phyloP scores from a whole-genome alignment of 2,797 vertebrate genomes.

The Myotis myotis region DNA sequence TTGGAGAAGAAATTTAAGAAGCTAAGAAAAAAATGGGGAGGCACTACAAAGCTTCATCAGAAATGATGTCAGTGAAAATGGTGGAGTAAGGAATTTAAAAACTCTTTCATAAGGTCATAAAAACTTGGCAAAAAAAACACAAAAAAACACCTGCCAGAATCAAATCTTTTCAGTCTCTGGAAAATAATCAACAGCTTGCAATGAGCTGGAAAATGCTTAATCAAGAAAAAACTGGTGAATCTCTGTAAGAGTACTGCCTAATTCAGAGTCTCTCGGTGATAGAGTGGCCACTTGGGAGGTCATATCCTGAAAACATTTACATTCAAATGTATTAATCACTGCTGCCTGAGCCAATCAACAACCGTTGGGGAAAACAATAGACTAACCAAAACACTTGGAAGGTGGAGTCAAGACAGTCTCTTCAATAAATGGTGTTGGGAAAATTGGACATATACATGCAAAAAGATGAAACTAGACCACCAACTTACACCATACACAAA shows the following conservation, averaged over 20 bases:
- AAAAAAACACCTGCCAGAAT: background rate
- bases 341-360: background rate
- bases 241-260: background rate
- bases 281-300: background rate
- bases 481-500: no score
- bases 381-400: background rate
- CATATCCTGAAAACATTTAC: background rate
- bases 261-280: background rate
- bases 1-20: background rate
- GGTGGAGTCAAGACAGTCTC: no score
- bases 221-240: background rate
- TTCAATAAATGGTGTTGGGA: no score
- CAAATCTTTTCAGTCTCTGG: background rate
- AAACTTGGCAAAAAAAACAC: background rate
- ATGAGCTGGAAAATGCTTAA: background rate
- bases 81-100: background rate
- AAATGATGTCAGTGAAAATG: background rate
- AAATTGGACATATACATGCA: no score
- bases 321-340: background rate
- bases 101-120: background rate
- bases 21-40: background rate
- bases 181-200: background rate
- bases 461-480: no score
- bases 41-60: background rate
- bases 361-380: background rate